A percentile compares a stretch with the other conserved stretches of the same genome.
Conservation (phyloP, 2,797 vertebrate genomes). For the Notoglanidium macrostoma region DNA sequence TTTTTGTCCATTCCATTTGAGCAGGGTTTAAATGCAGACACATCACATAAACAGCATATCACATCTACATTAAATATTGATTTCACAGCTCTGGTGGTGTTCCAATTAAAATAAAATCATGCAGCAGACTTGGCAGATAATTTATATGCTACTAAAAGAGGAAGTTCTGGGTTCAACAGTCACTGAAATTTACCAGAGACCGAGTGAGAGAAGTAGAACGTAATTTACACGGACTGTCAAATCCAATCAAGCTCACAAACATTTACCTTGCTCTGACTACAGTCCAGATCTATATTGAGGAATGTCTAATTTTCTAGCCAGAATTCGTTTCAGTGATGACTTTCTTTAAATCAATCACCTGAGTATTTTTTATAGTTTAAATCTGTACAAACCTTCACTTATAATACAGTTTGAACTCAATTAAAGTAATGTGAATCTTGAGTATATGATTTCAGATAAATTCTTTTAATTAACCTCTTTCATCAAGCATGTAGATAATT, state of each 20-base stretch:
- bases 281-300: conserved; percentile 61
- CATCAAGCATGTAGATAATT: conserved; percentile 41
- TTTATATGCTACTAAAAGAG: conserved; percentile 11
- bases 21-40: background rate
- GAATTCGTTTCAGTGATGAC: background rate
- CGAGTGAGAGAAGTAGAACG: background rate
- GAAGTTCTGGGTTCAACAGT: background rate
- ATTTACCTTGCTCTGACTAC: conserved; percentile 49
- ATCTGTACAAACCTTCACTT: background rate
- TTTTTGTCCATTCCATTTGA: background rate
- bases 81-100: background rate
- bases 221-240: conserved; percentile 37
- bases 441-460: conserved; percentile 11
- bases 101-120: background rate
- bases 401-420: background rate
- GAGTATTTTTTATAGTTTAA: background rate
- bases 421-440: background rate
- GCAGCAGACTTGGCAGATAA: background rate
- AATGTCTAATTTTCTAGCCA: conserved; percentile 44
- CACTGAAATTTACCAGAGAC: conserved; percentile 2
- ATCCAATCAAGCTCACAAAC: conserved; percentile 43
- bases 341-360: background rate
- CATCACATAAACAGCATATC: background rate
- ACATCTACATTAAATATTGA: background rate
- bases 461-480: conserved; percentile 49